phyloP scores from a whole-genome alignment of 2,888 invertebrate species.

The Lithophane semibrunnea region DNA sequence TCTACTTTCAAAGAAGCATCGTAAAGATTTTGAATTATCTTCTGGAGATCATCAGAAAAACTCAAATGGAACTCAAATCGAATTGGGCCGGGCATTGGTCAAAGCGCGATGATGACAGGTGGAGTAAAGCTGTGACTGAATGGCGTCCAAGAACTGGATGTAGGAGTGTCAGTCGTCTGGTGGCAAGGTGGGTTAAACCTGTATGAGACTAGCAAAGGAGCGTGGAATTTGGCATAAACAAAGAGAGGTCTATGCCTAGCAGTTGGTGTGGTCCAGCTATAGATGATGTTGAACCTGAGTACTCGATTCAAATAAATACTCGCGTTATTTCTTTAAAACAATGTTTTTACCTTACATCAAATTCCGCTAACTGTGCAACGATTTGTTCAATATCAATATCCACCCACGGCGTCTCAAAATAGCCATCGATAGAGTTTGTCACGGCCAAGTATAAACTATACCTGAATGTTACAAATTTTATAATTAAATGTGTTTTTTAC shows the following conservation, averaged over 20 bases:
- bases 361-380: slow-evolving; percentile 94
- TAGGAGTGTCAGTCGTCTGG: neutral
- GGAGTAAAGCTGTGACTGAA: neutral
- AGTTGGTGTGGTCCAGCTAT: neutral
- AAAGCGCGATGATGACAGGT: neutral
- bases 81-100: no score
- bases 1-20: neutral
- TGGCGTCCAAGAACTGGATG: neutral
- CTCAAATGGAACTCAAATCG: neutral
- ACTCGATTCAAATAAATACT: neutral
- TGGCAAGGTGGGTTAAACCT: neutral
- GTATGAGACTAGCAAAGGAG: neutral
- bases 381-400: slow-evolving; percentile 96
- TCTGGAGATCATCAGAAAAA: neutral
- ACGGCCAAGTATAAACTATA: slow-evolving; percentile 94
- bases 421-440: slow-evolving; percentile 96
- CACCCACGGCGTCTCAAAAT: slow-evolving; percentile 95
- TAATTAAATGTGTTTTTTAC: neutral
- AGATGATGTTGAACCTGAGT: neutral
- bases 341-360: slow-evolving; percentile 92
- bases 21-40: neutral
- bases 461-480: slow-evolving; percentile 65
- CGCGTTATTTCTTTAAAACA: neutral
- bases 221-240: neutral
- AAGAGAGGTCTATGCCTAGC: neutral